A percentile compares a stretch with the other conserved stretches of the same genome.
Conservation (phyloP, 2,888 invertebrate species). For the Cistogaster globosa region DNA sequence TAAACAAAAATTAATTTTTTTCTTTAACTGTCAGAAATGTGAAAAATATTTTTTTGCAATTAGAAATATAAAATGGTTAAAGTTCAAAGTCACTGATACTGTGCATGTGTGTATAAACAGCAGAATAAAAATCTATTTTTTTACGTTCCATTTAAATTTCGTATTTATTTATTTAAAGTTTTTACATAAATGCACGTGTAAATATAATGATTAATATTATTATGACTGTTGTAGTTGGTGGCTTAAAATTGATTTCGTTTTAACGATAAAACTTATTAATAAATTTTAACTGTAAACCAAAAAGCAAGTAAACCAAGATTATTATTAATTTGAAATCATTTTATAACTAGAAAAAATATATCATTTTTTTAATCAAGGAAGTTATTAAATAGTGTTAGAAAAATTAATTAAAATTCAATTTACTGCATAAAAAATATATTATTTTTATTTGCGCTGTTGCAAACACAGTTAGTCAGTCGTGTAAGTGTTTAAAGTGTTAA, state of each 20-base stretch:
- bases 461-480: background rate
- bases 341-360: slow-evolving; percentile 18
- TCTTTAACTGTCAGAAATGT: slow-evolving; percentile 13
- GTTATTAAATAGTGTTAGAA: slow-evolving; percentile 49
- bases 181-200: slow-evolving; percentile 47
- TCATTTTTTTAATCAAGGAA: slow-evolving; percentile 50
- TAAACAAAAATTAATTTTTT: slow-evolving; percentile 2
- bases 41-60: slow-evolving; percentile 27
- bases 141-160: background rate
- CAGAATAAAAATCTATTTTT: background rate
- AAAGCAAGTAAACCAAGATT: background rate
- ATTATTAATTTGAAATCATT: background rate
- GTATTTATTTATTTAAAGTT: slow-evolving; percentile 17
- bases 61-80: slow-evolving; percentile 46
- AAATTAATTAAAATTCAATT: slow-evolving; percentile 43
- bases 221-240: slow-evolving; percentile 10
- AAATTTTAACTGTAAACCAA: slow-evolving; percentile 25
- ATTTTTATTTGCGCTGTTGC: too few relatives aligned
- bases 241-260: slow-evolving; percentile 48
- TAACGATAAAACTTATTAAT: slow-evolving; percentile 51
- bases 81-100: slow-evolving; percentile 64
- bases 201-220: background rate
- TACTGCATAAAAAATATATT: background rate
- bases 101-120: background rate
- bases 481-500: background rate